phyloP scores from a whole-genome alignment of 1,140 invertebrate genomes.

The Zaprionus capensis region DNA sequence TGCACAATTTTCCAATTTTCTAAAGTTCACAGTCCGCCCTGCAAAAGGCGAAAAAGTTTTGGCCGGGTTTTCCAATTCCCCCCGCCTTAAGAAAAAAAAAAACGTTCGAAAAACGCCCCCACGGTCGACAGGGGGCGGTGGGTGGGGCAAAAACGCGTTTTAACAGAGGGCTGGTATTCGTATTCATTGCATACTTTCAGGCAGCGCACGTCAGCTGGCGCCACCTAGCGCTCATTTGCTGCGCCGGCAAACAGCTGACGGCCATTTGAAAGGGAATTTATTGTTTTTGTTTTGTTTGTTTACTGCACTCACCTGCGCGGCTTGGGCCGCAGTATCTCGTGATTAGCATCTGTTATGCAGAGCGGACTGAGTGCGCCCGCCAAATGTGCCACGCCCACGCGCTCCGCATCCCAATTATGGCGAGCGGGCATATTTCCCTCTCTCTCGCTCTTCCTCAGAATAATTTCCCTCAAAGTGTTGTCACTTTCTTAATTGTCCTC shows the following conservation, averaged over 20 bases:
- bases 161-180: too few species aligned
- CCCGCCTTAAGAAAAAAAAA: too few species aligned
- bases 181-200: slow-evolving; percentile 31
- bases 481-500: not conserved
- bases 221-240: slow-evolving; percentile 23
- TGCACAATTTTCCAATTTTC: too few species aligned
- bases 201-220: not conserved
- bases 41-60: too few species aligned
- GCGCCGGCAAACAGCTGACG: not conserved
- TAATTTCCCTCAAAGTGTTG: slow-evolving; percentile 5
- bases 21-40: too few species aligned
- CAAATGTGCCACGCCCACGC: slow-evolving; percentile 86
- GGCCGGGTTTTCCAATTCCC: too few species aligned
- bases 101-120: too few species aligned
- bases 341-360: slow-evolving; percentile 89
- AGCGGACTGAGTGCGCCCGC: slow-evolving; percentile 88
- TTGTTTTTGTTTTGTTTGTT: slow-evolving; percentile 7
- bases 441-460: not conserved
- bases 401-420: slow-evolving; percentile 76
- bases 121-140: too few species aligned
- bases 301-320: slow-evolving; percentile 89
- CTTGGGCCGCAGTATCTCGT: slow-evolving; percentile 94
- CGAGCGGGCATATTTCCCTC: slow-evolving; percentile 66
- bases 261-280: not conserved
- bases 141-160: not conserved